These are phyloP conservation scores for Mastomys natalensis DNA, from an alignment of 2,113 vertebrate genomes.

Conservation along the genomic window DNA sequence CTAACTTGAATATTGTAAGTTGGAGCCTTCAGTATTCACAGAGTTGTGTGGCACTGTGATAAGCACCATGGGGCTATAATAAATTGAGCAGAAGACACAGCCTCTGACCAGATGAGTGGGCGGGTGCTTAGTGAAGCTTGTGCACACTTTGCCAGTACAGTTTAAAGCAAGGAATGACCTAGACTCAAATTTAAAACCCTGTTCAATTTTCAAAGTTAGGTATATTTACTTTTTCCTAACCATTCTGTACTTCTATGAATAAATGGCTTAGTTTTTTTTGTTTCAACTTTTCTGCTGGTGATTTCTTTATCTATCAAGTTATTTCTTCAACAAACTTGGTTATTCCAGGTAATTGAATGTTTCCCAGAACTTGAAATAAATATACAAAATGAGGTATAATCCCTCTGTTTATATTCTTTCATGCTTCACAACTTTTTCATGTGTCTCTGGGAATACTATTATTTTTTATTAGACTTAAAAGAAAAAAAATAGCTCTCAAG, in stretches of 20 bases:
- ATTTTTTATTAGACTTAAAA: constrained; percentile 62
- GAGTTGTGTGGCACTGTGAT: neutral
- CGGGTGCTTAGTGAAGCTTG: constrained; percentile 44
- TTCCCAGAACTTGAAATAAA: constrained; percentile 60
- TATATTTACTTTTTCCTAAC: constrained; percentile 35
- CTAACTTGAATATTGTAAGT: neutral
- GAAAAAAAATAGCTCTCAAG: neutral
- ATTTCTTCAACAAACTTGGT: constrained; percentile 43
- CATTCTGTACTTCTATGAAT: constrained; percentile 36
- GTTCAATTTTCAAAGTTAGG: constrained; percentile 53
- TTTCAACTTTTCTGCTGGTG: constrained; percentile 40
- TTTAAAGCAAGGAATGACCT: constrained; percentile 52
- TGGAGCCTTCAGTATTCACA: neutral
- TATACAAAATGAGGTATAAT: constrained; percentile 27
- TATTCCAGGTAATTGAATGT: constrained; percentile 50
- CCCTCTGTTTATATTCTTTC: constrained; percentile 31
- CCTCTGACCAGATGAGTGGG: constrained; percentile 40
- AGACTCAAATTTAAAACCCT: constrained; percentile 53
- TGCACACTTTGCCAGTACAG: neutral
- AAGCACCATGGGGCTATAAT: constrained; percentile 32
- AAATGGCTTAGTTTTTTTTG: constrained; percentile 46
- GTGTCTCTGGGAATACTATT: constrained; percentile 48
- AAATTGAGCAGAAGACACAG: constrained; percentile 40
- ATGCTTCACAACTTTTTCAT: constrained; percentile 56
- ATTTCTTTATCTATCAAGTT: constrained; percentile 64